Percentiles rank a stretch among this genome's conserved stretches.
Conservation (phyloP, 2,797 vertebrate species). For the Yasuhikotakia modesta region DNA sequence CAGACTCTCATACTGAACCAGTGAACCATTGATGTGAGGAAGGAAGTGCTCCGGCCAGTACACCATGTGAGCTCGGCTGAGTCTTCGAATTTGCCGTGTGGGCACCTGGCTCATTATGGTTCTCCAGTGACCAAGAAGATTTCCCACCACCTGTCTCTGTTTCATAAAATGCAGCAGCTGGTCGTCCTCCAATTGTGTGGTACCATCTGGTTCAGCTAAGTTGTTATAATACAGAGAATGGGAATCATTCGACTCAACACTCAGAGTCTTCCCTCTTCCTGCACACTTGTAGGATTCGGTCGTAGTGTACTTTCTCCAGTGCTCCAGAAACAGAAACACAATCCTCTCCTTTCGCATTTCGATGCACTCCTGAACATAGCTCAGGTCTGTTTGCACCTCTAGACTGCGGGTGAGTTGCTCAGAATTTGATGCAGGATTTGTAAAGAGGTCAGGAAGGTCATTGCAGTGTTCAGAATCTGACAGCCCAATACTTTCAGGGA, state of each 20-base stretch:
- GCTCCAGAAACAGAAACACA: constrained; percentile 90
- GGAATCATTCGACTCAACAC: constrained; percentile 63
- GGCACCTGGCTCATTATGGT: constrained; percentile 87
- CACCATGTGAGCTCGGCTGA: constrained; percentile 83
- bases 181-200: constrained; percentile 78
- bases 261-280: constrained; percentile 64
- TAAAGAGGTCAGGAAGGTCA: constrained; percentile 64
- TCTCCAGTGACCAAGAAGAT: constrained; percentile 89
- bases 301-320: constrained; percentile 90
- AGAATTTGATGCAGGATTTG: constrained; percentile 72
- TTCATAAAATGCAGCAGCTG: constrained; percentile 83
- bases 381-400: constrained; percentile 81
- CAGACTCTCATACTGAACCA: constrained; percentile 85
- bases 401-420: constrained; percentile 76
- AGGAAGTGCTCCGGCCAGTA: constrained; percentile 97
- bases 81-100: constrained; percentile 78
- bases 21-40: constrained; percentile 82
- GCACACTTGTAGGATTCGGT: constrained; percentile 74
- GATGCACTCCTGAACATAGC: constrained; percentile 80
- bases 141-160: constrained; percentile 85
- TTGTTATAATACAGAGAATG: constrained; percentile 60
- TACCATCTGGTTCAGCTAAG: constrained; percentile 57
- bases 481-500: constrained; percentile 63
- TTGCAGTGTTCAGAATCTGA: constrained; percentile 66
- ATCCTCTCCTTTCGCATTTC: constrained; percentile 91